These are phyloP conservation scores for Agrochola lota DNA, from an alignment of 2,888 invertebrate genomes.

Conservation along the genomic window DNA sequence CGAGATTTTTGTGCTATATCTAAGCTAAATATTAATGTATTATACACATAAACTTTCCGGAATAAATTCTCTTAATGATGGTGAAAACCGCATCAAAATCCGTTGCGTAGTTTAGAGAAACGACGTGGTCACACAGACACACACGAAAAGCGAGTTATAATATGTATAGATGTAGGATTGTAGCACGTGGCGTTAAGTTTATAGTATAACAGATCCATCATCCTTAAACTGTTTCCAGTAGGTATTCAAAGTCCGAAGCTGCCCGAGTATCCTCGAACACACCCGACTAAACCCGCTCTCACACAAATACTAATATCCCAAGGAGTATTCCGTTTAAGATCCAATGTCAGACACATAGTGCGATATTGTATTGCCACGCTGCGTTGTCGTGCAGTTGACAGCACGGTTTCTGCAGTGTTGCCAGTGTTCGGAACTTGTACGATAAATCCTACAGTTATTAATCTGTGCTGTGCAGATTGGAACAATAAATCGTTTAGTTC, in stretches of 20 bases:
- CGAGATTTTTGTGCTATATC: not conserved
- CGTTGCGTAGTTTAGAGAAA: not conserved
- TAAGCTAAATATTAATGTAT: too few relatives aligned
- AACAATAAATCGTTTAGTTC: slow-evolving; percentile 53
- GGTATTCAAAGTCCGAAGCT: not conserved
- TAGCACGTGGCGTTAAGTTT: not conserved
- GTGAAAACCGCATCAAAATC: too few relatives aligned
- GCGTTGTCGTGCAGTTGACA: slow-evolving; percentile 56
- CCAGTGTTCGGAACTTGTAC: slow-evolving; percentile 48
- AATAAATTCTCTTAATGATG: not conserved
- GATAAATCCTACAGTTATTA: slow-evolving; percentile 59
- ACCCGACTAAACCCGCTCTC: slow-evolving; percentile 14
- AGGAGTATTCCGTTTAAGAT: slow-evolving; percentile 54
- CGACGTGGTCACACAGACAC: not conserved
- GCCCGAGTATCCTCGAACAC: slow-evolving; percentile 1
- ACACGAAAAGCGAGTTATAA: not conserved
- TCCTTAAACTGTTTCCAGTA: not conserved
- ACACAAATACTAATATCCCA: slow-evolving; percentile 31
- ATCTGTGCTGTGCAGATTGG: slow-evolving; percentile 49
- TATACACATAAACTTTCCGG: not conserved
- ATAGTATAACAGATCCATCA: not conserved
- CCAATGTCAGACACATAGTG: slow-evolving; percentile 45
- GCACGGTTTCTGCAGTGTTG: slow-evolving; percentile 51
- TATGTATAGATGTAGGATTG: not conserved
- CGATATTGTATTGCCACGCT: slow-evolving; percentile 54